A percentile compares a stretch with the other conserved stretches of the same genome.
These are phyloP conservation scores for Callaeas wilsoni DNA, from an alignment of 2,113 vertebrate species.

Conservation along the genomic window DNA sequence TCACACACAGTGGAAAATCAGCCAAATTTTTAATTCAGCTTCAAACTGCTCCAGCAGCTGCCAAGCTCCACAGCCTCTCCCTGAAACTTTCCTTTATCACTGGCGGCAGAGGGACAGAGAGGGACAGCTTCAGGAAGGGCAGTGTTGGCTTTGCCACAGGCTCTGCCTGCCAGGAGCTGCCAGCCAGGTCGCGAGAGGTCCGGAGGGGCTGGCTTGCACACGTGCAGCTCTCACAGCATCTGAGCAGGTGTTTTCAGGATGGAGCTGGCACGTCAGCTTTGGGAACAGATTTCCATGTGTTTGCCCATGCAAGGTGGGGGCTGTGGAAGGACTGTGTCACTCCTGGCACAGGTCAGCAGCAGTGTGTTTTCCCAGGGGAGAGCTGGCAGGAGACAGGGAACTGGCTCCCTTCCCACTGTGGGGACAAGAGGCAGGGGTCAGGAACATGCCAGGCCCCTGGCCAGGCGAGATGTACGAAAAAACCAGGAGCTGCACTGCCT, in stretches of 20 bases:
- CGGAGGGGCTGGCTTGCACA: accelerated
- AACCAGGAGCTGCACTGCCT: neutral
- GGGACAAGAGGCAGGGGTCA: neutral
- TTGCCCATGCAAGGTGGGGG: neutral
- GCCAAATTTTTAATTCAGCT: neutral
- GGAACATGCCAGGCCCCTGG: neutral
- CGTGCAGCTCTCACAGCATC: neutral
- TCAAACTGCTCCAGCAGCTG: neutral
- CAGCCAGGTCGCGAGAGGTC: accelerated
- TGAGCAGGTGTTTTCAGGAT: neutral
- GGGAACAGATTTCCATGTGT: neutral
- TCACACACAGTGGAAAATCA: neutral
- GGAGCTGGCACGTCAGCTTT: accelerated
- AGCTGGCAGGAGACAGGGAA: neutral
- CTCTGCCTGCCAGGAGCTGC: neutral
- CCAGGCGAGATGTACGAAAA: neutral
- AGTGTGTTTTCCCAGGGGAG: neutral
- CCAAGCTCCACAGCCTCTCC: neutral
- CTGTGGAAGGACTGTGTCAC: neutral
- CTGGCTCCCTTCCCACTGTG: neutral
- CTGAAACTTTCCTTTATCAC: neutral
- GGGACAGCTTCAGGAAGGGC: neutral
- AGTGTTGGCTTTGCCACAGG: accelerated
- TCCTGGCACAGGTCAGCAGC: neutral
- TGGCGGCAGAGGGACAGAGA: neutral